phyloP scores from a whole-genome alignment of 2,797 vertebrate genomes.

The Ammospiza maritima region DNA sequence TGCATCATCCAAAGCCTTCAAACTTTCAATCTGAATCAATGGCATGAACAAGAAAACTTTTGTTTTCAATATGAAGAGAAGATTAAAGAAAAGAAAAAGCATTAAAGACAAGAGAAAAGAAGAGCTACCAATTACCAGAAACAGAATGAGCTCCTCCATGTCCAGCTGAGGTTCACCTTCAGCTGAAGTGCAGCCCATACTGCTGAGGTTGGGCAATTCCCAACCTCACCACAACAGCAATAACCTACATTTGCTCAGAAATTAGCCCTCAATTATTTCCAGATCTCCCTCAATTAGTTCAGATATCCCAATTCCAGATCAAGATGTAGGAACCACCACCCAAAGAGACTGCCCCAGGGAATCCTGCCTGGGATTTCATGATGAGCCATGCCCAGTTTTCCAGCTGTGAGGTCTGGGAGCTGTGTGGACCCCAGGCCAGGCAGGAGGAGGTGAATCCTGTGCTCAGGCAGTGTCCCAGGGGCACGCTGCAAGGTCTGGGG shows the following conservation, averaged over 20 bases:
- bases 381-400: background rate
- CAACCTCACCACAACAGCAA: background rate
- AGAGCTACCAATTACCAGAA: background rate
- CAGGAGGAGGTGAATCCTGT: background rate
- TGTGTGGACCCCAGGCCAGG: background rate
- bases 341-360: conserved; percentile 29
- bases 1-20: conserved; percentile 18
- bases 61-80: background rate
- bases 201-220: conserved; percentile 11
- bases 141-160: background rate
- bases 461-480: background rate
- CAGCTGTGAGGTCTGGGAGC: conserved; percentile 38
- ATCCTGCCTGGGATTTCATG: background rate
- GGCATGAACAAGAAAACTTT: background rate
- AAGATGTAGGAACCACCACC: conserved; percentile 36
- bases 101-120: background rate
- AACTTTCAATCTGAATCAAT: conserved; percentile 69
- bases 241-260: conserved; percentile 44
- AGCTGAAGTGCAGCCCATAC: background rate
- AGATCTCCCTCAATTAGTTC: conserved; percentile 4
- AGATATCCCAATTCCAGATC: background rate
- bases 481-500: background rate
- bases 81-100: background rate
- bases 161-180: background rate
- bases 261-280: conserved; percentile 42